Percentiles rank a stretch among this genome's conserved stretches.
These are phyloP conservation scores for Isurus oxyrinchus DNA, from an alignment of 2,113 vertebrate genomes.

Conservation along the genomic window DNA sequence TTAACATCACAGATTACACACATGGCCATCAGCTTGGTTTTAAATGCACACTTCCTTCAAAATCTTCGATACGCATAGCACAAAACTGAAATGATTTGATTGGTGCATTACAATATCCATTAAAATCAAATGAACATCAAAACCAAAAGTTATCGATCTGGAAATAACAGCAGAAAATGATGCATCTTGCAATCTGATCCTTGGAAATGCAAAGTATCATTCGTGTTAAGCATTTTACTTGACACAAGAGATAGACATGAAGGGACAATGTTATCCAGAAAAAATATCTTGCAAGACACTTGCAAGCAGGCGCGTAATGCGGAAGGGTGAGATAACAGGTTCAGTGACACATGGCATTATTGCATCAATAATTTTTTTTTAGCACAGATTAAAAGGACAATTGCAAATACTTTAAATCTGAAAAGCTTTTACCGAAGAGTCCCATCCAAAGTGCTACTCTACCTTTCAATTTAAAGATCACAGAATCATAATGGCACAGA, in stretches of 20 bases:
- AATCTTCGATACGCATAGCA: background rate
- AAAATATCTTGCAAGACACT: background rate
- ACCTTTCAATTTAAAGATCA: background rate
- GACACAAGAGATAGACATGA: background rate
- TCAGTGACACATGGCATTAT: background rate
- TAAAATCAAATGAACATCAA: background rate
- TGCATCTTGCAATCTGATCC: background rate
- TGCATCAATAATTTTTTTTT: background rate
- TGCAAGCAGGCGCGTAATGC: background rate
- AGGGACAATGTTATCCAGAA: background rate
- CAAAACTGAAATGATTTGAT: slow-evolving; percentile 9
- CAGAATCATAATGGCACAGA: no score
- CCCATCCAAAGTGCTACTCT: background rate
- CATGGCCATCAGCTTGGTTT: background rate
- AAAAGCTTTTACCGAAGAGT: background rate
- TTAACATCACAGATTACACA: no score
- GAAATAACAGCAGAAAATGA: background rate
- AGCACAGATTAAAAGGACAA: background rate
- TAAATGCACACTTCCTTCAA: background rate
- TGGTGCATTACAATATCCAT: background rate
- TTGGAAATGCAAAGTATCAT: background rate
- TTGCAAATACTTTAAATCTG: background rate
- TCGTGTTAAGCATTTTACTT: background rate
- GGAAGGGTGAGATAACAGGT: background rate
- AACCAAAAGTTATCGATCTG: background rate